Percentiles rank a stretch among this genome's conserved stretches.
Evolutionary conservation across 2,113 vertebrate species (phyloP).

Genomic region (Pseudorhombus dupliciocellatus): DNA sequence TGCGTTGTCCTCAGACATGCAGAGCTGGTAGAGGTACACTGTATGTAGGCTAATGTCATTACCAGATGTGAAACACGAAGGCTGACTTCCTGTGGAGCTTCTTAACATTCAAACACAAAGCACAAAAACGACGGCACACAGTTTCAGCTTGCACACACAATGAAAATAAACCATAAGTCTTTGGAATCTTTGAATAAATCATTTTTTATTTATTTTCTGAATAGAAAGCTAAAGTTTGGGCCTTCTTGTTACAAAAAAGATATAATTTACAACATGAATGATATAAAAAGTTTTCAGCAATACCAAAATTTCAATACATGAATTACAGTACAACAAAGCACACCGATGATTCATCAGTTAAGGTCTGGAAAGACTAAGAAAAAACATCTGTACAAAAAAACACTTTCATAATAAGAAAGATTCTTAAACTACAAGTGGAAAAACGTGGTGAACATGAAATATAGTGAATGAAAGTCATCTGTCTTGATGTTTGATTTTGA

Average conservation of each 20-base stretch:
- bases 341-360: conserved; percentile 22
- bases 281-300: conserved; percentile 49
- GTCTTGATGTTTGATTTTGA: background rate
- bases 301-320: conserved; percentile 48
- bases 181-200: conserved; percentile 25
- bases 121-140: conserved; percentile 8
- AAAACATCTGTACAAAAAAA: conserved; percentile 32
- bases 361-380: conserved; percentile 7
- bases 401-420: conserved; percentile 22
- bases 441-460: conserved; percentile 15
- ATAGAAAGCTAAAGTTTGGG: conserved; percentile 55
- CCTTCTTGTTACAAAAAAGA: conserved; percentile 58
- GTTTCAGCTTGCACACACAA: background rate
- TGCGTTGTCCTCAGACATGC: conserved; percentile 22
- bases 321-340: conserved; percentile 46
- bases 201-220: conserved; percentile 68
- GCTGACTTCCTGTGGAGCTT: conserved; percentile 63
- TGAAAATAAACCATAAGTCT: conserved; percentile 29
- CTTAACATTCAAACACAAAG: conserved; percentile 21
- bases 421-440: conserved; percentile 23
- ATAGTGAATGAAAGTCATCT: conserved; percentile 7
- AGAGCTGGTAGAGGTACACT: conserved; percentile 28
- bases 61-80: conserved; percentile 76
- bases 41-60: conserved; percentile 72
- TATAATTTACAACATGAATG: conserved; percentile 71